Evolutionary conservation across 2,888 invertebrate species (phyloP).

Genomic region (Rhagium mordax): DNA sequence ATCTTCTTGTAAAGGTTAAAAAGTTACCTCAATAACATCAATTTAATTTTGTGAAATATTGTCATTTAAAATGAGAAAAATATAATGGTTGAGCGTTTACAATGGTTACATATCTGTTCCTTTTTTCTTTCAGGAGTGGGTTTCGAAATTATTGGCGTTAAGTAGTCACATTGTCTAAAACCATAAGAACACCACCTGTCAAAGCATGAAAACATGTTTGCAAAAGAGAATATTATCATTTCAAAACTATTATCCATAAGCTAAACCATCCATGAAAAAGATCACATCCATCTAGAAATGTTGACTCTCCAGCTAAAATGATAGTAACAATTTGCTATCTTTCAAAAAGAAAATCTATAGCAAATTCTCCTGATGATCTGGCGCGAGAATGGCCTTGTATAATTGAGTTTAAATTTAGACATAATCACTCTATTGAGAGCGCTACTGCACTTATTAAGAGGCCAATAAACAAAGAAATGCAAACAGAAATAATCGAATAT

Average conservation of each 20-base stretch:
- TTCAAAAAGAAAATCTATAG: constrained; percentile 25
- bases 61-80: background rate
- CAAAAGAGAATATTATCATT: constrained; percentile 28
- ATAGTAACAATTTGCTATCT: constrained; percentile 20
- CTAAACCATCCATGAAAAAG: constrained; percentile 22
- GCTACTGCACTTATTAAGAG: constrained; percentile 20
- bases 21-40: background rate
- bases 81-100: background rate
- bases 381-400: constrained; percentile 25
- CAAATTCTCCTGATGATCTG: constrained; percentile 26
- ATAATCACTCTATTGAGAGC: constrained; percentile 24
- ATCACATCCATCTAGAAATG: constrained; percentile 30
- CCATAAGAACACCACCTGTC: constrained; percentile 28
- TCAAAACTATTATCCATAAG: constrained; percentile 26
- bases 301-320: constrained; percentile 30
- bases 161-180: constrained; percentile 33
- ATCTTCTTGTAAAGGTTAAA: too few species aligned
- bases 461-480: constrained; percentile 21
- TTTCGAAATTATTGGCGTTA: constrained; percentile 25
- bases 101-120: background rate
- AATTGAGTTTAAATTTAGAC: constrained; percentile 23
- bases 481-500: constrained; percentile 32
- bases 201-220: constrained; percentile 31
- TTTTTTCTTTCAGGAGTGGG: constrained; percentile 2
- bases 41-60: background rate